Evolutionary conservation across 2,113 vertebrate species (phyloP), one percentile per base, ranked within the genome.

Genomic region (Rhea americana): DNA sequence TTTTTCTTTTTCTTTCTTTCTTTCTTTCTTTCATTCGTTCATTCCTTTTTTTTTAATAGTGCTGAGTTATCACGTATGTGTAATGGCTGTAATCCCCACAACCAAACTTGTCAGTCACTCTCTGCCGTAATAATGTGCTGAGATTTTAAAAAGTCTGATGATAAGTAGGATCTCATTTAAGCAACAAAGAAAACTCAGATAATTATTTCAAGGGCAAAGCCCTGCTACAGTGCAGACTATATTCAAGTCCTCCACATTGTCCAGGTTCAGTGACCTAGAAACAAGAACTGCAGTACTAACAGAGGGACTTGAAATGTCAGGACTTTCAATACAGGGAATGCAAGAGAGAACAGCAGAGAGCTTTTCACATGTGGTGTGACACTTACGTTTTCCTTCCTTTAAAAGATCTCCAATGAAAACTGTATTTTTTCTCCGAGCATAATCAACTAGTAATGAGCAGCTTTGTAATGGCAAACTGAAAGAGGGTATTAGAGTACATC

Each of bases 91-190:
- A 97, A 97, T 97, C 92, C 93, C 47, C 74, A 81, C 87, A 95
- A 90, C 79, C 94, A 97, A 95, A 97, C 63, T 24, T 93, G 94
- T 96, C 96, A 95, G 67, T 97, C 96, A 96, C 89, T 88, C 71
- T 76, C 37, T 82, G 71, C 58, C 30, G 25, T 92, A 84, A 90
- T 84, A 95, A 91, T 82, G 66, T 91, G 89, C 43, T 90, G 87
- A 92, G 76, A 85, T 93, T 94, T 93, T 72, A 28, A 89, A 91
- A 95, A 80, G 65, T 81, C 63, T 75, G 35, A 8, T 80, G 66
- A 84, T 90, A 74, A 90, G 39, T 58, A 75, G 63, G 14, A 83
- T 96, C 89, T 92, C 78, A 56, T 96, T 94, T 93, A 95, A 95
- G 84, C 48, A 93, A 72, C 63, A 93, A 96, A 94, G 70, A 93